Conservation (phyloP, 2,888 invertebrate genomes). For the Anticlea derivata region DNA sequence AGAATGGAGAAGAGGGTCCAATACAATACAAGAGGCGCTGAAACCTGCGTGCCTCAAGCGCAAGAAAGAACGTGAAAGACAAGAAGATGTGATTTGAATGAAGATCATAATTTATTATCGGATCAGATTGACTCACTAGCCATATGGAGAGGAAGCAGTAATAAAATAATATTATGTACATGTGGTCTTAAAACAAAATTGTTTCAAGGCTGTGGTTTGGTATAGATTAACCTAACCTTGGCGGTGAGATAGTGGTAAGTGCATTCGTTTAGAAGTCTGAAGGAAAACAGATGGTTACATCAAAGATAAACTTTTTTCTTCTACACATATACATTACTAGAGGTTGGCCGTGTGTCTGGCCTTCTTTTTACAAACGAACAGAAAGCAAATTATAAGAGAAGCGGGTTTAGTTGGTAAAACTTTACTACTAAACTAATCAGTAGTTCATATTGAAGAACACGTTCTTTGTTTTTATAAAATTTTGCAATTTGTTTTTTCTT, state of each 20-base stretch:
- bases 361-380: background rate
- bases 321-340: constrained; percentile 14
- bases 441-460: too few relatives aligned
- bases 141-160: constrained; percentile 64
- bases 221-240: constrained; percentile 55
- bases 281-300: constrained; percentile 48
- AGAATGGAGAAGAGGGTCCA: too few relatives aligned
- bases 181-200: constrained; percentile 55
- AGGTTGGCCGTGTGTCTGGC: constrained; percentile 21
- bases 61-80: too few relatives aligned
- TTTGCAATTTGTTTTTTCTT: too few relatives aligned
- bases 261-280: constrained; percentile 44
- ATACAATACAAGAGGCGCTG: too few relatives aligned
- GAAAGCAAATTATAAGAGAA: too few relatives aligned
- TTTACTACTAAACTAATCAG: too few relatives aligned
- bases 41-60: too few relatives aligned
- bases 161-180: constrained; percentile 67
- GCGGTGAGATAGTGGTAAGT: constrained; percentile 48
- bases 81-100: too few relatives aligned
- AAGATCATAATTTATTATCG: constrained; percentile 31
- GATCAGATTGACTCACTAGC: constrained; percentile 50
- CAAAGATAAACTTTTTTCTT: constrained; percentile 35
- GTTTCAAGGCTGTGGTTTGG: constrained; percentile 62
- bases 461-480: too few relatives aligned
- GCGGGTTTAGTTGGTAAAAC: too few relatives aligned